Percentiles rank a stretch among this genome's conserved stretches.
Conservation (phyloP, 2,113 vertebrate genomes). For the Gavia stellata region DNA sequence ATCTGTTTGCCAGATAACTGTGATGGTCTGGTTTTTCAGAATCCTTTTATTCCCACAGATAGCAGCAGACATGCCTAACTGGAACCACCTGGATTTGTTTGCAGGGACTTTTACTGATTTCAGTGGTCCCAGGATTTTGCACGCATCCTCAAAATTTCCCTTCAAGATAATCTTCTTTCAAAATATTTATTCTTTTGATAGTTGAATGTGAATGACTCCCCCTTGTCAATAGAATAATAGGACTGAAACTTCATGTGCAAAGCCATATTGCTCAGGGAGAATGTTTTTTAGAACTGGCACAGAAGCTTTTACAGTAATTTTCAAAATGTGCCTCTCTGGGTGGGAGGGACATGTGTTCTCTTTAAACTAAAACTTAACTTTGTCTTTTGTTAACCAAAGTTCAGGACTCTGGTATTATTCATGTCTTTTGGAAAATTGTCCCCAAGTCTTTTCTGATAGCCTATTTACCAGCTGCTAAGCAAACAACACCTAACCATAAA, state of each 20-base stretch:
- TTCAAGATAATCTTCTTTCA: neutral
- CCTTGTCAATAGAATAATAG: neutral
- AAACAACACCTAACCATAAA: neutral
- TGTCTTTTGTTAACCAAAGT: neutral
- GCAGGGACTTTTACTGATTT: neutral
- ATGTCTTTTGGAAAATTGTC: neutral
- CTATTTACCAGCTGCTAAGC: neutral
- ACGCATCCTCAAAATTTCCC: neutral
- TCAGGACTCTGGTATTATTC: neutral
- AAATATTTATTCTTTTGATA: neutral
- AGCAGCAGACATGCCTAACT: neutral
- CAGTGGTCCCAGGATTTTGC: neutral
- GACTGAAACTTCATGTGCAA: neutral
- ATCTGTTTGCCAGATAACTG: conserved; percentile 1
- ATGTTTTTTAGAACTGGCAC: neutral
- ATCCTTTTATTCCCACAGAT: neutral
- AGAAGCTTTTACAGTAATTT: neutral
- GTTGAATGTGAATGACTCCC: neutral
- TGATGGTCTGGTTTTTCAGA: neutral
- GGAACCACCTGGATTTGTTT: neutral
- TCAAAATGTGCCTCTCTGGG: neutral
- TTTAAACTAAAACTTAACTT: neutral
- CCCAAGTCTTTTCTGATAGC: neutral
- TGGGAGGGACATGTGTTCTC: neutral
- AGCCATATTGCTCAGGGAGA: neutral